Base-by-base conservation (phyloP, 2,888 invertebrate genomes). In the Erebia ligea region DNA sequence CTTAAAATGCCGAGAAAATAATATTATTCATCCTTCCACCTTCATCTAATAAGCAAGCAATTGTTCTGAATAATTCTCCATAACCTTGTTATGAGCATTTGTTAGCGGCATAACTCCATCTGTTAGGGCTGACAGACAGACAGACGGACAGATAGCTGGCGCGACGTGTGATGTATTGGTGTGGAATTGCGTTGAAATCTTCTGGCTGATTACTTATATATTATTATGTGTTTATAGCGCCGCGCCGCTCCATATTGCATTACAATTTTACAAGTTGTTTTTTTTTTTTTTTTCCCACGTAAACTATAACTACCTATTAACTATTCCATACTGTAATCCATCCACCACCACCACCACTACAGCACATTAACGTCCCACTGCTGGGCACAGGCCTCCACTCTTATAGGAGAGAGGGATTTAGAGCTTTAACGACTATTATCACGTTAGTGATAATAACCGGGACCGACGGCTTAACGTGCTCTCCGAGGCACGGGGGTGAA, bases 81-180 rank as follows among this genome's bases (percentile, higher is more conserved):
- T 61, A 61, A 42, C 61, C 17, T 61, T 13, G 11, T 45, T 19
- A 61, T 61, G 19, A 58, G 42, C 40, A 10, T 40, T 17, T 40
- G 13, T 19, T 11, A 42, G 34, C 19, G 19, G 2, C 58, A 17
- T 19, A 61, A 15, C 42, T 19, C 61, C 61, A 61, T 61, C n/a
- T 4, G 61, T 61, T 19, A 61, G 11, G 19, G 17, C 61, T 61
- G 61, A 61, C 61, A 61, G 19, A 61, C 61, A 11, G 61, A 42
- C 61, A 61, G 42, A 42, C 45, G 13, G 11, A 61, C 61, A 61
- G 45, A 61, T 45, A 61, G 42, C 61, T 4, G 42, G 17, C 13
- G 45, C 25, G 61, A 17, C 63, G 25, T 15, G 45, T 63, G 63
- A 63, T 63, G 50, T 50, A 63, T 63, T 63, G 63, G 25, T 50